These are phyloP conservation scores for Palloptera scutellata DNA, from an alignment of 2,888 invertebrate species.

Conservation along the genomic window DNA sequence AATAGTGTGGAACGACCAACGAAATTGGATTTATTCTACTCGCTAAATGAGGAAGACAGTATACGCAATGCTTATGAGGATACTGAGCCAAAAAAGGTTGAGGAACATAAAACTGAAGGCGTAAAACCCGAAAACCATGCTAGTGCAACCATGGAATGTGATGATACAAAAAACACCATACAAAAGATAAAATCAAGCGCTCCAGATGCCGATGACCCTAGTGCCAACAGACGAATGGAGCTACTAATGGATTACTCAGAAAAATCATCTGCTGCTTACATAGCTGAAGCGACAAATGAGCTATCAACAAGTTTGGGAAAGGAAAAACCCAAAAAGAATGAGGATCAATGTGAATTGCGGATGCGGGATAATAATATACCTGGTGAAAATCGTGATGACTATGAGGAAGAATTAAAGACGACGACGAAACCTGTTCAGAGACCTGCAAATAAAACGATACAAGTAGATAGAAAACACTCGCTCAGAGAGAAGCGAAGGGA, in stretches of 20 bases:
- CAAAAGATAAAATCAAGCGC: not conserved
- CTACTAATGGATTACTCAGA: constrained; percentile 46
- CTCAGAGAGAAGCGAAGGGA: constrained; percentile 47
- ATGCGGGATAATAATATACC: constrained; percentile 47
- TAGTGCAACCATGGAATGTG: not conserved
- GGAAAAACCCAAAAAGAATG: constrained; percentile 7
- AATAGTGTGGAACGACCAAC: constrained; percentile 61
- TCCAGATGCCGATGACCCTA: not conserved
- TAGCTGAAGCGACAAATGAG: constrained; percentile 48
- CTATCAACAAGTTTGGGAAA: constrained; percentile 35
- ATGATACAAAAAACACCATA: not conserved
- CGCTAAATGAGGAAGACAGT: constrained; percentile 53
- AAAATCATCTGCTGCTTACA: constrained; percentile 46
- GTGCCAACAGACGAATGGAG: constrained; percentile 43
- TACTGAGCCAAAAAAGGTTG: not conserved
- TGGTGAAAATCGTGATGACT: constrained; percentile 50
- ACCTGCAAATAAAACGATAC: no score
- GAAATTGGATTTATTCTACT: constrained; percentile 56
- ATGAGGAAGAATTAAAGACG: constrained; percentile 38
- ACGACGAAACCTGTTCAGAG: no score
- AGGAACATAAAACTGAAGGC: not conserved
- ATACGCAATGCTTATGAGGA: constrained; percentile 43
- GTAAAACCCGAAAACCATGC: not conserved
- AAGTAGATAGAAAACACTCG: constrained; percentile 41
- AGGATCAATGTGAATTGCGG: not conserved